Evolutionary conservation across 2,113 vertebrate genomes (phyloP), one percentile per base, ranked within the genome.

Genomic region (Rattus rattus): DNA sequence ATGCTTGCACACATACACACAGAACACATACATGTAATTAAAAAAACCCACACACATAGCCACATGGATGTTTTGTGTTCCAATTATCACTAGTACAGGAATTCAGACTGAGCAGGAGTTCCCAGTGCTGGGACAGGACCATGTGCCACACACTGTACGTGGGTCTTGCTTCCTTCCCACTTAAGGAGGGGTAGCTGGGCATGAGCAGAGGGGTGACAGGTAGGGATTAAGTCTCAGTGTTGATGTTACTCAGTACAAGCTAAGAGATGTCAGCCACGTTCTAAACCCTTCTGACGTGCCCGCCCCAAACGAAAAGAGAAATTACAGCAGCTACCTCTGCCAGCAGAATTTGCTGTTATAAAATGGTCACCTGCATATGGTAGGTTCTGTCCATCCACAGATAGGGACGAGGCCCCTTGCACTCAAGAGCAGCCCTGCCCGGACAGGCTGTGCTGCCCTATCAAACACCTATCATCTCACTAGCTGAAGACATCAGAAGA

Each of bases 91-190:
- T 94, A 69, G 86, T 63, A 14, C 39, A 92, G 92, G 93, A 89
- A 96, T 93, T 89, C 69, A 24, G 93, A 70, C 56, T 87, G 88
- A 65, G 83, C 89, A 89, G 93, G 81, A 87, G 94, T 80, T 91
- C 65, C 67, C 72, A 39, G 77, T 2, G 83, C 86, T 43, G 4
- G 61, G 88, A 90, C 14, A 49, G 9, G 79, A 81, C 92, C 6
- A 26, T 49, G 54, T 69, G 79, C 73, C 94, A 94, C 65, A 59
- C 91, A 65, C 88, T 90, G 54, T 67, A 26, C 49, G 33, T 79
- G 65, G 43, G 88, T 75, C 86, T 91, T 85, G 30, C 56, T 75
- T 69, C 47, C 16, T 97, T 93, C 59, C 93, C 81, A 70, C 92
- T 77, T 95, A 91, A 97, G 88, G 94, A 92, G 17, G 91, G 47